phyloP scores from a whole-genome alignment of 2,113 vertebrate species.

The Verasper variegatus region DNA sequence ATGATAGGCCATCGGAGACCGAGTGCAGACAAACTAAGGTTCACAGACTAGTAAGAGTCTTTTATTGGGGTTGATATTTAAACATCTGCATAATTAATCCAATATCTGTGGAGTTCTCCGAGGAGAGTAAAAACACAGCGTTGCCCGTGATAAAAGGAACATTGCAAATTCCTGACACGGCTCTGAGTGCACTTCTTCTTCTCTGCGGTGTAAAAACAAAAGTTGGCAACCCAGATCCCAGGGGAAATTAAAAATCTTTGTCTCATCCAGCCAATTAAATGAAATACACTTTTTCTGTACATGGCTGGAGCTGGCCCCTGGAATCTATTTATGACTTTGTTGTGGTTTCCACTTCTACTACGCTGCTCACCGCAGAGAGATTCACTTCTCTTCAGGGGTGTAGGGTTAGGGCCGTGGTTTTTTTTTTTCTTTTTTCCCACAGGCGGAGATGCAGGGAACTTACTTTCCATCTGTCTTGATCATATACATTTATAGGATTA shows the following conservation, averaged over 20 bases:
- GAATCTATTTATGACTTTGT: constrained; percentile 67
- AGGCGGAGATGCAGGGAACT: constrained; percentile 53
- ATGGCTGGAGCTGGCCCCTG: constrained; percentile 52
- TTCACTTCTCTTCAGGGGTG: constrained; percentile 15
- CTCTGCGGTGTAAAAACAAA: constrained; percentile 70
- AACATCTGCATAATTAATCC: constrained; percentile 75
- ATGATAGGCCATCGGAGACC: constrained; percentile 38
- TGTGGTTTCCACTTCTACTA: constrained; percentile 36
- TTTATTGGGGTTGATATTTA: constrained; percentile 67
- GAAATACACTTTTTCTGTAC: constrained; percentile 68
- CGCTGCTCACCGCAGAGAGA: constrained; percentile 13
- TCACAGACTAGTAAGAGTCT: constrained; percentile 50
- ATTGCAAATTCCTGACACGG: constrained; percentile 65
- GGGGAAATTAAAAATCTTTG: constrained; percentile 79
- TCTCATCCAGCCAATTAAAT: constrained; percentile 78
- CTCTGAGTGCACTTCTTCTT: constrained; percentile 60
- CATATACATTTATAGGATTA: constrained; percentile 78
- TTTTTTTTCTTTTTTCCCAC: constrained; percentile 12
- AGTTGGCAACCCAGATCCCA: constrained; percentile 71
- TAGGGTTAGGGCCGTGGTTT: constrained; percentile 19
- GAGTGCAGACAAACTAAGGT: constrained; percentile 43
- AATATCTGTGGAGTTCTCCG: constrained; percentile 57
- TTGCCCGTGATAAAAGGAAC: constrained; percentile 53
- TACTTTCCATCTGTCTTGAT: constrained; percentile 75
- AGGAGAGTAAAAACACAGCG: constrained; percentile 29